A percentile compares a stretch with the other conserved stretches of the same genome.
These are phyloP conservation scores for Nomada hirtipes DNA, from an alignment of 2,888 invertebrate genomes.

Conservation along the genomic window DNA sequence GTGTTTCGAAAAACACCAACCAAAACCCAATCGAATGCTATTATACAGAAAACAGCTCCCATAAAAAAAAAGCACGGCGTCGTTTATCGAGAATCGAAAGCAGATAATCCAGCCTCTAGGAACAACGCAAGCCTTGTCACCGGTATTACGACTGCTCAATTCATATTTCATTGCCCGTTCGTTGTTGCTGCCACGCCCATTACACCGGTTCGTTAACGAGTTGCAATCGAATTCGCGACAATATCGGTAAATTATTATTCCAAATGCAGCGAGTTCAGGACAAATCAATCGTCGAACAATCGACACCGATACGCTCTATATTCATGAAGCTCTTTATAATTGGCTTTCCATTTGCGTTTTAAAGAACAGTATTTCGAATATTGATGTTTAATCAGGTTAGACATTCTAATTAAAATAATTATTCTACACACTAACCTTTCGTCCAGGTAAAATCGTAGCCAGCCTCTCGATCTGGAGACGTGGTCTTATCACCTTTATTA, in stretches of 20 bases:
- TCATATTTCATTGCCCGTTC: not conserved
- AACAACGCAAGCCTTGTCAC: not conserved
- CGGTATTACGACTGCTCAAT: not conserved
- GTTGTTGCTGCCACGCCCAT: not conserved
- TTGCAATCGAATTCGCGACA: conserved; percentile 21
- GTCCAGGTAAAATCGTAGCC: too few relatives aligned
- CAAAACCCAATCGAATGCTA: not conserved
- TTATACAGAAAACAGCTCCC: not conserved
- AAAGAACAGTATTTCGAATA: too few relatives aligned
- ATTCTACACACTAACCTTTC: too few relatives aligned
- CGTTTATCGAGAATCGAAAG: not conserved
- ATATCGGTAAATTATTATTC: conserved; percentile 41
- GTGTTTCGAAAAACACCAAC: not conserved
- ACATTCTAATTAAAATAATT: too few relatives aligned
- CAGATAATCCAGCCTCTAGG: not conserved
- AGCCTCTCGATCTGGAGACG: too few relatives aligned
- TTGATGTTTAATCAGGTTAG: too few relatives aligned
- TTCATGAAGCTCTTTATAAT: too few relatives aligned
- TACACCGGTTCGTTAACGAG: conserved; percentile 13
- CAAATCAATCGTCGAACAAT: conserved; percentile 20
- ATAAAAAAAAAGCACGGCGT: not conserved
- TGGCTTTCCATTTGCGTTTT: too few relatives aligned
- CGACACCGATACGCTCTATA: not conserved
- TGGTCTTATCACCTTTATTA: too few relatives aligned
- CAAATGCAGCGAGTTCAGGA: not conserved